Evolutionary conservation across 2,888 invertebrate genomes (phyloP), one percentile per base, ranked within the genome.

Genomic region (Orthosia gothica): DNA sequence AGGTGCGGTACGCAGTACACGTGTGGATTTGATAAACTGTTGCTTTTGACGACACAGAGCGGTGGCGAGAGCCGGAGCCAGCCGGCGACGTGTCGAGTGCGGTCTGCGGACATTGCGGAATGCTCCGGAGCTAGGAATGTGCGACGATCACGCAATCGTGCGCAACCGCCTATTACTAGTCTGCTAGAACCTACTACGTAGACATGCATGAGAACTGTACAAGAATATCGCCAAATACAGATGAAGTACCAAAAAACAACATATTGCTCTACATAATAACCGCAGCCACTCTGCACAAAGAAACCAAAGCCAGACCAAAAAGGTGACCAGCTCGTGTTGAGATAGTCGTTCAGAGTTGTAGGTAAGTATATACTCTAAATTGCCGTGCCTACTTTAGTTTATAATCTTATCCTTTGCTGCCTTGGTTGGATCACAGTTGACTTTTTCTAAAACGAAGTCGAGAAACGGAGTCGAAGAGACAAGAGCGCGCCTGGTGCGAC

Each of bases 81-180:
- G 49, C 15, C 49, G n/a, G 7, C 32, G 32, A 32, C 9, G n/a
- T 40, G 63, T 26, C 26, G 11, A 55, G 15, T 57, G 58, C 54
- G 20, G 52, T n/a, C 52, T 32, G 55, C 61, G 54, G n/a, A 74
- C 81, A 26, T 61, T 74, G 64, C 75, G 74, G 81, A 65, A 80
- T 61, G 81, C 63, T 23, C 32, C n/a, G 72, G 50, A 69, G 57
- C 50, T 58, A 58, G 49, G 63, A 64, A 73, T 76, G 80, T 76
- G 63, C 63, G 40, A 52, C 49, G 40, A 45, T 59, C 74, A 73
- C 80, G 74, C 76, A 59, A 70, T 79, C 57, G 45, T 58, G 45
- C 18, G 45, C 78, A 69, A 23, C n/a, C 50, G 62, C 13, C 50
- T 63, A 71, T 40, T 49, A 71, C 47, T 20, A 32, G 1, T 26